These are phyloP conservation scores for Selenia dentaria DNA, from an alignment of 2,888 invertebrate genomes.

Conservation along the genomic window DNA sequence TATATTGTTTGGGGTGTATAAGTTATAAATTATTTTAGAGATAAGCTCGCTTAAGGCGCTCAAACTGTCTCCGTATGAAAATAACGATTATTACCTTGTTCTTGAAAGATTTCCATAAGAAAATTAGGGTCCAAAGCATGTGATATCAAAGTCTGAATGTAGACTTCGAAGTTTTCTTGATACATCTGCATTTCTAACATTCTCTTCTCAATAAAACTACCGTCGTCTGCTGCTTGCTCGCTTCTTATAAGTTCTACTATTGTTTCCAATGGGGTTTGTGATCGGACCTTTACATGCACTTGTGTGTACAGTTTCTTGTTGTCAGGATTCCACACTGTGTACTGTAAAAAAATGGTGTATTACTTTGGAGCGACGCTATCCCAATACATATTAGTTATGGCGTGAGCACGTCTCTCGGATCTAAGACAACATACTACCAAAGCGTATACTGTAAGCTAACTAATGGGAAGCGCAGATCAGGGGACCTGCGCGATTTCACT, in stretches of 20 bases:
- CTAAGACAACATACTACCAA: no score
- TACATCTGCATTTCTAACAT: constrained; percentile 91
- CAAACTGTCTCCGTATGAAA: no score
- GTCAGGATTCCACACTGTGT: constrained; percentile 93
- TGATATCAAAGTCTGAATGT: constrained; percentile 95
- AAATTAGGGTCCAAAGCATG: constrained; percentile 96
- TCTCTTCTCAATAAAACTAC: constrained; percentile 89
- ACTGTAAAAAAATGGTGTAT: no score
- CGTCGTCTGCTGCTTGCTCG: constrained; percentile 88
- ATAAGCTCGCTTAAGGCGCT: no score
- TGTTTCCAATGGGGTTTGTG: constrained; percentile 90
- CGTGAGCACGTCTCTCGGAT: no score
- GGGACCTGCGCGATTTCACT: no score
- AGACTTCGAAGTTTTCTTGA: constrained; percentile 95
- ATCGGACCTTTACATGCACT: constrained; percentile 90
- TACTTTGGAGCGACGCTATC: no score
- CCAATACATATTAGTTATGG: no score
- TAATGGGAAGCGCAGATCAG: no score
- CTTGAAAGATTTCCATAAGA: constrained; percentile 94
- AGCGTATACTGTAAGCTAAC: constrained; percentile 3
- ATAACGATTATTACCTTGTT: constrained; percentile 89
- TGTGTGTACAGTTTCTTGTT: constrained; percentile 92
- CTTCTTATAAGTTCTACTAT: constrained; percentile 92
- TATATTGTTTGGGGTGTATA: no score
- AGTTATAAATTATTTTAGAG: no score